phyloP scores from a whole-genome alignment of 2,797 vertebrate genomes.

The Crypturellus tataupa region DNA sequence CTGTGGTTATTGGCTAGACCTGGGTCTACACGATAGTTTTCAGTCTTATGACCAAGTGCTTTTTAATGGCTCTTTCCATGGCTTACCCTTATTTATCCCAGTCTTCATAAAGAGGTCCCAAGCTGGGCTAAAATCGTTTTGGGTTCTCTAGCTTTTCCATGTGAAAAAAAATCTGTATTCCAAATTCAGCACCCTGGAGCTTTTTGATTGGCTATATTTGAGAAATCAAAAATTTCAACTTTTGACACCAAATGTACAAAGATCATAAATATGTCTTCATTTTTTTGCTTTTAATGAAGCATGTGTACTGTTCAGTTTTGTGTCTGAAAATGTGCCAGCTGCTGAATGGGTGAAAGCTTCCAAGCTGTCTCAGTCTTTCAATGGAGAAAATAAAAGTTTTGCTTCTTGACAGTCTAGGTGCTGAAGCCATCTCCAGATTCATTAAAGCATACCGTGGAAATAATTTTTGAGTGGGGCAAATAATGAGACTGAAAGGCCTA shows the following conservation, averaged over 20 bases:
- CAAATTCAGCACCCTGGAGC: background rate
- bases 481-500: background rate
- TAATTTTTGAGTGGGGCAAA: conserved; percentile 37
- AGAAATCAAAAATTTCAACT: background rate
- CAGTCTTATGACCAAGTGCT: background rate
- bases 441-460: conserved; percentile 21
- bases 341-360: background rate
- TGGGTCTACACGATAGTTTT: background rate
- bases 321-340: background rate
- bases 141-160: background rate
- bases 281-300: background rate
- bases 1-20: background rate
- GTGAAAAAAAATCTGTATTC: background rate
- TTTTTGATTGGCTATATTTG: background rate
- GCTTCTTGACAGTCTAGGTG: background rate
- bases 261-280: background rate
- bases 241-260: background rate
- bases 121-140: background rate
- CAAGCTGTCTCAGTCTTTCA: background rate
- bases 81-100: background rate
- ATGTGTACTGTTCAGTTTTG: background rate
- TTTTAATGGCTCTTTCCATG: background rate
- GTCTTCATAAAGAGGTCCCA: background rate
- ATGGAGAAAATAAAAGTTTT: background rate
- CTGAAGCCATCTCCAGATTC: background rate